Conservation (phyloP, 2,797 vertebrate genomes). For the Malurus splendens region DNA sequence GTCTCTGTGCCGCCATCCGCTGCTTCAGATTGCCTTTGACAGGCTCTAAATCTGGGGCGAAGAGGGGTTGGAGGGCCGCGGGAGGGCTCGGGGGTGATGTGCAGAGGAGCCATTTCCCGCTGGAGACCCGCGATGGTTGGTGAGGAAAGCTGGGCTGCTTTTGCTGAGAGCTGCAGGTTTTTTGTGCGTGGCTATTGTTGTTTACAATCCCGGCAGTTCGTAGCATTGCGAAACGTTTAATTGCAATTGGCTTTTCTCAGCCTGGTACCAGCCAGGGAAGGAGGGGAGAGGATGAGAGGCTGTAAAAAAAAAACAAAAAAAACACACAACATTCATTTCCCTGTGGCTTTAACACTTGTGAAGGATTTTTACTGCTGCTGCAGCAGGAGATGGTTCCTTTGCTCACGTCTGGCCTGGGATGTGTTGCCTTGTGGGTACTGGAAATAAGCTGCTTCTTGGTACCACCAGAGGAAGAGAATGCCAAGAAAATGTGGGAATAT, state of each 20-base stretch:
- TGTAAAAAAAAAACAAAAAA: not conserved
- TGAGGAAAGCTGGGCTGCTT: not conserved
- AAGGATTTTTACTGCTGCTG: not conserved
- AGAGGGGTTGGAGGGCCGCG: not conserved
- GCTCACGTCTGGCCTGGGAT: not conserved
- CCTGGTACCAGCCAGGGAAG: not conserved
- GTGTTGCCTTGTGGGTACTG: not conserved
- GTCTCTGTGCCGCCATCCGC: not conserved
- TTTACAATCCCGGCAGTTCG: not conserved
- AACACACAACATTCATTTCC: not conserved
- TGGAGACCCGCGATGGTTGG: not conserved
- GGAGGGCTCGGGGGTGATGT: not conserved
- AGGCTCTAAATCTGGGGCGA: conserved; percentile 31
- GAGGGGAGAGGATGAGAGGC: not conserved
- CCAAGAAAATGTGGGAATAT: not conserved
- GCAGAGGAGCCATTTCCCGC: not conserved
- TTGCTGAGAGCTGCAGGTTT: conserved; percentile 16
- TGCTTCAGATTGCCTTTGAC: not conserved
- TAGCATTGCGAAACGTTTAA: not conserved
- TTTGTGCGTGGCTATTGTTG: not conserved
- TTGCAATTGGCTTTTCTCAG: not conserved
- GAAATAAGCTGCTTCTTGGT: not conserved
- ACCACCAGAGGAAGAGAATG: not conserved
- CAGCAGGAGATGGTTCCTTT: not conserved
- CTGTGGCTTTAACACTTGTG: not conserved